A percentile compares a stretch with the other conserved stretches of the same genome.
Conservation (phyloP, 2,113 vertebrate genomes). For the Notechis scutatus region DNA sequence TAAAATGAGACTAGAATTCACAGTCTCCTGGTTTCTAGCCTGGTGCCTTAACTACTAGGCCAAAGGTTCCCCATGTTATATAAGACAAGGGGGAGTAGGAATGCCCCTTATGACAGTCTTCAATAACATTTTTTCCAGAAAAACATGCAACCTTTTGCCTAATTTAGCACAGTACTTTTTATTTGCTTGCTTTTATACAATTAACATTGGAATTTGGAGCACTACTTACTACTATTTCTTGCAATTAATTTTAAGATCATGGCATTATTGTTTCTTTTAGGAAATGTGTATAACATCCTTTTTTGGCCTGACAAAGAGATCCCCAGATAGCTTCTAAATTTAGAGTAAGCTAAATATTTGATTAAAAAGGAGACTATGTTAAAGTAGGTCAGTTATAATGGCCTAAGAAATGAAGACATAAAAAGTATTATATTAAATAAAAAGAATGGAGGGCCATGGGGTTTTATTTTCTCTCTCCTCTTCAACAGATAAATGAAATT, state of each 20-base stretch:
- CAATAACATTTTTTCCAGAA: not conserved
- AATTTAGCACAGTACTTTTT: not conserved
- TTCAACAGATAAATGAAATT: not conserved
- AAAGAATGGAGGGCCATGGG: not conserved
- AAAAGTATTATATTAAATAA: not conserved
- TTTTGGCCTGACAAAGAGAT: not conserved
- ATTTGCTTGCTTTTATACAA: not conserved
- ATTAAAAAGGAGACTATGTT: not conserved
- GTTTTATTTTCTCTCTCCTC: not conserved
- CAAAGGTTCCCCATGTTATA: not conserved
- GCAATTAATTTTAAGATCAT: not conserved
- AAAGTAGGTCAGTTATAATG: not conserved
- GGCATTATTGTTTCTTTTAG: not conserved
- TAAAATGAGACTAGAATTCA: not conserved
- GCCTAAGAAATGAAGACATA: not conserved
- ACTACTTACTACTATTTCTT: not conserved
- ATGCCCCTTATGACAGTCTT: not conserved
- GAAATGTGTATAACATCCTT: not conserved
- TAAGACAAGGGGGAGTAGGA: not conserved
- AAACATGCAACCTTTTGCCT: not conserved
- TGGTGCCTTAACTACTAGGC: not conserved
- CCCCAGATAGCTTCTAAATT: not conserved
- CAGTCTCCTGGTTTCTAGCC: not conserved
- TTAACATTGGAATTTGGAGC: not conserved
- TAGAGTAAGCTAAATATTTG: not conserved